phyloP scores from a whole-genome alignment of 2,113 vertebrate species.

The Boleophthalmus pectinirostris region DNA sequence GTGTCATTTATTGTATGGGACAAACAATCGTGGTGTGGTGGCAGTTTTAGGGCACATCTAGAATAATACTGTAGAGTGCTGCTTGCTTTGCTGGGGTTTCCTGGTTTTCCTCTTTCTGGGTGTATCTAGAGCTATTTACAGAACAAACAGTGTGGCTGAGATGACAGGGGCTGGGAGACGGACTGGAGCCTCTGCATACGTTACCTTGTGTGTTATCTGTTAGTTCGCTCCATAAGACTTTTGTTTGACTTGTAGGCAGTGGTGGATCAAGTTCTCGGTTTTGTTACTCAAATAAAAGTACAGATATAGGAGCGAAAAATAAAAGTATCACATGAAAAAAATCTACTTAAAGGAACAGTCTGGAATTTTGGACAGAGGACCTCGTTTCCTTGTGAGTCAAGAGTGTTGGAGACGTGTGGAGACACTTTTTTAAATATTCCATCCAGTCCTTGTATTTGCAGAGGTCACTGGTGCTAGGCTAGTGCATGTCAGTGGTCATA shows the following conservation, averaged over 20 bases:
- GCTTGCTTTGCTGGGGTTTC: not conserved
- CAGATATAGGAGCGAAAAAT: too few relatives aligned
- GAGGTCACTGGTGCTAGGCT: too few relatives aligned
- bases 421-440: too few relatives aligned
- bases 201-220: conserved; percentile 4
- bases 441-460: too few relatives aligned
- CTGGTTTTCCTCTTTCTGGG: conserved; percentile 23
- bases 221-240: conserved; percentile 11
- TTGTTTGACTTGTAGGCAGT: conserved; percentile 29
- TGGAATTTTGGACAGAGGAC: too few relatives aligned
- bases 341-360: too few relatives aligned
- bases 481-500: too few relatives aligned
- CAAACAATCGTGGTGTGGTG: not conserved
- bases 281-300: too few relatives aligned
- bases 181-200: conserved; percentile 20
- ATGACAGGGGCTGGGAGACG: conserved; percentile 26
- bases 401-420: too few relatives aligned
- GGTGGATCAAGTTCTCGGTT: too few relatives aligned
- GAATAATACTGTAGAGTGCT: not conserved
- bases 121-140: conserved; percentile 39
- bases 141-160: conserved; percentile 35
- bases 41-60: not conserved
- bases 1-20: not conserved
- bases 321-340: too few relatives aligned
- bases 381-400: too few relatives aligned